These are phyloP conservation scores for Mystacornis crossleyi DNA, from an alignment of 2,113 vertebrate species.

Conservation along the genomic window DNA sequence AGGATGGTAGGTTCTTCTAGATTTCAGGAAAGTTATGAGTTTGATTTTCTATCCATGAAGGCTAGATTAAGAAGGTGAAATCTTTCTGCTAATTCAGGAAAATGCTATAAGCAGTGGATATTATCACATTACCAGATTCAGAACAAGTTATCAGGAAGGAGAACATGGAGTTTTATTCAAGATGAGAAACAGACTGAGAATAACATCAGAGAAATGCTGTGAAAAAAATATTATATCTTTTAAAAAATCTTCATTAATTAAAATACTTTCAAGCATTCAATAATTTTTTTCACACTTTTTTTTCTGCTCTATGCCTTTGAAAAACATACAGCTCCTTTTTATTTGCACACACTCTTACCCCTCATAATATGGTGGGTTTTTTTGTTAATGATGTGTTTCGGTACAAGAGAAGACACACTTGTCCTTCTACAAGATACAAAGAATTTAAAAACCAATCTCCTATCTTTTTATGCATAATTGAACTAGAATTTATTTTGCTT, in stretches of 20 bases:
- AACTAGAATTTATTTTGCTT: not conserved
- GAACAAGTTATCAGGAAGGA: not conserved
- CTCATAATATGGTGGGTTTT: not conserved
- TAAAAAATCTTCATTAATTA: not conserved
- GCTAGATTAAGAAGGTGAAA: not conserved
- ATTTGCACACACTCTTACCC: not conserved
- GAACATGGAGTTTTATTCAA: not conserved
- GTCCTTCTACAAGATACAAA: not conserved
- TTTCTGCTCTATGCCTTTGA: not conserved
- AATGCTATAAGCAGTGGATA: not conserved
- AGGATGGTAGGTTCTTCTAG: not conserved
- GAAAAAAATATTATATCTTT: not conserved
- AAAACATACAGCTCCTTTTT: not conserved
- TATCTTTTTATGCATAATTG: not conserved
- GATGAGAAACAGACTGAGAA: not conserved
- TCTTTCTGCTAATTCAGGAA: not conserved
- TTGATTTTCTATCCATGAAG: not conserved
- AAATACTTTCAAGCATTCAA: not conserved
- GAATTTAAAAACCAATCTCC: not conserved
- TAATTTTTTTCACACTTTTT: not conserved
- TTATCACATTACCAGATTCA: not conserved
- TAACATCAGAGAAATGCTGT: not conserved
- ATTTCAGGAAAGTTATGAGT: not conserved
- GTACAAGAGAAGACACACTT: not conserved
- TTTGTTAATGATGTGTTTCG: not conserved